Evolutionary conservation across 2,113 vertebrate species (phyloP).

Genomic region (Cichladusa arquata): DNA sequence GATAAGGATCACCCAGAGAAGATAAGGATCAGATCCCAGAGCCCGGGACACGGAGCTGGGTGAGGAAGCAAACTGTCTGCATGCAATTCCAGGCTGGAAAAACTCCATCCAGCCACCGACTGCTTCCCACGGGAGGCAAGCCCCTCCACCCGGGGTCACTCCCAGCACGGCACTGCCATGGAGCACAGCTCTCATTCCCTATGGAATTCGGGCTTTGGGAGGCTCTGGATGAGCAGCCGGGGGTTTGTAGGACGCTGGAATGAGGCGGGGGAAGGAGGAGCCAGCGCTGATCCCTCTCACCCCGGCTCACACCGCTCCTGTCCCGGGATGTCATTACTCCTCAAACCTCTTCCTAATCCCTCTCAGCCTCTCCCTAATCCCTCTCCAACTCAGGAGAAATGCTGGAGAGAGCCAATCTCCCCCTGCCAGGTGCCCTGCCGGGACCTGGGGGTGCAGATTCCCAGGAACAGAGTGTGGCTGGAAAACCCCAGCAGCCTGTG

Average conservation of each 20-base stretch:
- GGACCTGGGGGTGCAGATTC: too few relatives aligned
- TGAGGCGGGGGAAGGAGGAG: neutral
- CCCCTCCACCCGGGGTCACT: rapidly evolving
- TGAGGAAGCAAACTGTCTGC: neutral
- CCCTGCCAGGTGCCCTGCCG: neutral
- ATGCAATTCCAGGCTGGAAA: neutral
- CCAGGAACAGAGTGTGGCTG: rapidly evolving
- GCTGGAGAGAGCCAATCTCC: rapidly evolving
- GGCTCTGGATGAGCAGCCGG: neutral
- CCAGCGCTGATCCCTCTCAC: rapidly evolving
- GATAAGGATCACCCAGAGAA: neutral
- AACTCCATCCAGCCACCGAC: rapidly evolving
- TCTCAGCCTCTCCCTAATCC: neutral
- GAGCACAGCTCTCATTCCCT: neutral
- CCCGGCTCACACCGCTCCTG: neutral
- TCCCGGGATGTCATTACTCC: neutral
- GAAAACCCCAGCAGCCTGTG: neutral
- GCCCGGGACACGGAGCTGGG: neutral
- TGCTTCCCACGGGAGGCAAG: rapidly evolving
- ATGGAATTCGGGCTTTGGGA: rapidly evolving
- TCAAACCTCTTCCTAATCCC: neutral
- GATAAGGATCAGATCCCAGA: neutral
- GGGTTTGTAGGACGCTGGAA: neutral
- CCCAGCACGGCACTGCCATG: neutral
- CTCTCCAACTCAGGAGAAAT: neutral